Percentiles rank a stretch among this genome's conserved stretches.
These are phyloP conservation scores for Euproctis similis DNA, from an alignment of 2,888 invertebrate species.

Conservation along the genomic window DNA sequence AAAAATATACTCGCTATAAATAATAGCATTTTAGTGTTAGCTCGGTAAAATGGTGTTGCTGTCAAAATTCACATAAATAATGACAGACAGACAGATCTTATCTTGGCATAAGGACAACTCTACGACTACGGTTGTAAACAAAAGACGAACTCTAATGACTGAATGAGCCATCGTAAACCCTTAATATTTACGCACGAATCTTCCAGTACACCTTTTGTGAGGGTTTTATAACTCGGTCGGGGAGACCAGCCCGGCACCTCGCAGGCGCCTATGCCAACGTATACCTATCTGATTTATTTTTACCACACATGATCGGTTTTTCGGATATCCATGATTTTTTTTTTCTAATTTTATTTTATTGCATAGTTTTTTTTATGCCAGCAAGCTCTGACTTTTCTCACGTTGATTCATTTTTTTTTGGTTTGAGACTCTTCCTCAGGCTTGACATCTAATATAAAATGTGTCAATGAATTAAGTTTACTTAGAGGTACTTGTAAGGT, in stretches of 20 bases:
- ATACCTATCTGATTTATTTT: constrained; percentile 71
- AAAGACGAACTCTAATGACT: constrained; percentile 65
- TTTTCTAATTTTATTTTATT: constrained; percentile 41
- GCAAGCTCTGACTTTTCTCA: constrained; percentile 19
- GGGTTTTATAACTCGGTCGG: constrained; percentile 61
- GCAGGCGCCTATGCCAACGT: constrained; percentile 58
- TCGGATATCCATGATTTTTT: constrained; percentile 49
- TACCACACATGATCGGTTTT: constrained; percentile 70
- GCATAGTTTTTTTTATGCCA: constrained; percentile 17
- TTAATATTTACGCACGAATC: constrained; percentile 68
- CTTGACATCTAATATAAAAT: constrained; percentile 9
- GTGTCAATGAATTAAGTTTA: too few relatives aligned
- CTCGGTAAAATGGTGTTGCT: constrained; percentile 43
- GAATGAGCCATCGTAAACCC: constrained; percentile 69
- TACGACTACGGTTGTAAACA: constrained; percentile 65
- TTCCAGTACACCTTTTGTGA: constrained; percentile 66
- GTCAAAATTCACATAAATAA: constrained; percentile 74
- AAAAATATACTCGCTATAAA: constrained; percentile 59
- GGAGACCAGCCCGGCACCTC: constrained; percentile 44
- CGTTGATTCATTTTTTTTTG: constrained; percentile 21
- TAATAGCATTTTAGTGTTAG: constrained; percentile 59
- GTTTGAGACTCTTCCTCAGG: constrained; percentile 14
- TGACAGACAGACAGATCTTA: constrained; percentile 62
- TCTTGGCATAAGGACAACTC: constrained; percentile 51
- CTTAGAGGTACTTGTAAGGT: too few relatives aligned